Base-by-base conservation (phyloP, 2,888 invertebrate species). In the Netelia inedita region DNA sequence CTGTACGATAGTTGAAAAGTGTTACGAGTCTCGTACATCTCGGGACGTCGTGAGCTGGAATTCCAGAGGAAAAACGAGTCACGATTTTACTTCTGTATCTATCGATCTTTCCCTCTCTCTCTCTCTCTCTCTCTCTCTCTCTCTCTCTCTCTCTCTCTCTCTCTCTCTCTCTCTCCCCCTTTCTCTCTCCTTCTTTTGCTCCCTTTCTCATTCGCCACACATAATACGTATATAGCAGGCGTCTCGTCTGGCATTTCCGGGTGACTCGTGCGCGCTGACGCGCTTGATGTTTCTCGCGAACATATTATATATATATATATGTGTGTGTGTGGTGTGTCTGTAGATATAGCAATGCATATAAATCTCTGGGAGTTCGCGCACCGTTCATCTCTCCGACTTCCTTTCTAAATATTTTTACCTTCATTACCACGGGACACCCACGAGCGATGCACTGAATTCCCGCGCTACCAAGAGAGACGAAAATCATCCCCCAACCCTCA, bases 201-300 rank as follows among this genome's bases (percentile, higher is more conserved):
- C 71, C 35, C 61, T 69, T 71, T 79, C 73, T 74, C 76, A 69
- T 81, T 84, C 69, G 73, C 72, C 53, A 73, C 46, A 65, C 55
- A 53, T 28, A 23, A 10, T 79, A 63, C 21, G 21, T 41, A 63
- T 71, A 61, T 50, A 72, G 72, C 73, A 46, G 19, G 19, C 72
- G 71, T 80, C 72, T 78, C 73, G 84, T 73, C 84, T 78, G 84
- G 73, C 78, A 78, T 81, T 84, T 81, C 84, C 81, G 78, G 81
- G 78, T 81, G 80, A 73, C 66, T 68, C 65, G 72, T 63, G 68
- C 35, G 55, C 78, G 41, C 63, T 46, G 73, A 73, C 80, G 80
- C 21, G 84, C 43, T 69, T 50, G 61, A 71, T 79, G 73, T 43
- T 68, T 81, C 68, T 75, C 76, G 43, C 73, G 63, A 43, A 35